phyloP scores from a whole-genome alignment of 2,113 vertebrate species.

The Fukomys damarensis region DNA sequence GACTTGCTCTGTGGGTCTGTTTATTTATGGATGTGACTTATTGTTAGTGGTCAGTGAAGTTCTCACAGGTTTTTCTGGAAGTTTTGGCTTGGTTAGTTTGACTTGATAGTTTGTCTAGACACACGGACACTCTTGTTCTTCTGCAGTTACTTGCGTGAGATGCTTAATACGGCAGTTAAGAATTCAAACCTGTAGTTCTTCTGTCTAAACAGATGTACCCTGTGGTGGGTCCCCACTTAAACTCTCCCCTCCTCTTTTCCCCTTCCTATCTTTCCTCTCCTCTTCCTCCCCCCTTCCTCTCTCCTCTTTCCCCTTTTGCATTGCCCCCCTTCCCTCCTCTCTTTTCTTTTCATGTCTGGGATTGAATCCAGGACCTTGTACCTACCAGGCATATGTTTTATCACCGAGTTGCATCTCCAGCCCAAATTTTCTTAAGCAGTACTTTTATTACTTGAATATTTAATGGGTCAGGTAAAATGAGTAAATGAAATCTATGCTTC shows the following conservation, averaged over 20 bases:
- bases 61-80: neutral
- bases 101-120: neutral
- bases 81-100: constrained; percentile 20
- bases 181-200: neutral
- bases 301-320: neutral
- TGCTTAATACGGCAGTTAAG: neutral
- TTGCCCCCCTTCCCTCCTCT: neutral
- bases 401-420: neutral
- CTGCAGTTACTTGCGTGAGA: neutral
- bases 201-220: neutral
- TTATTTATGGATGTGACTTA: neutral
- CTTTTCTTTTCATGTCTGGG: neutral
- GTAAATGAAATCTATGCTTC: neutral
- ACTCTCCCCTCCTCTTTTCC: fast-evolving
- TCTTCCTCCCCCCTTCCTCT: neutral
- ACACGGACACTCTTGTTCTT: neutral
- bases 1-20: neutral
- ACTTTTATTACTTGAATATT: neutral
- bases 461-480: constrained; percentile 3
- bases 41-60: neutral
- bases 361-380: neutral
- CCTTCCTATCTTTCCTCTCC: too few species aligned
- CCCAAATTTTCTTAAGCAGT: neutral
- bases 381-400: neutral
- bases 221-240: neutral